Evolutionary conservation across 2,113 vertebrate genomes (phyloP).

Genomic region (Zosterops hypoxanthus): DNA sequence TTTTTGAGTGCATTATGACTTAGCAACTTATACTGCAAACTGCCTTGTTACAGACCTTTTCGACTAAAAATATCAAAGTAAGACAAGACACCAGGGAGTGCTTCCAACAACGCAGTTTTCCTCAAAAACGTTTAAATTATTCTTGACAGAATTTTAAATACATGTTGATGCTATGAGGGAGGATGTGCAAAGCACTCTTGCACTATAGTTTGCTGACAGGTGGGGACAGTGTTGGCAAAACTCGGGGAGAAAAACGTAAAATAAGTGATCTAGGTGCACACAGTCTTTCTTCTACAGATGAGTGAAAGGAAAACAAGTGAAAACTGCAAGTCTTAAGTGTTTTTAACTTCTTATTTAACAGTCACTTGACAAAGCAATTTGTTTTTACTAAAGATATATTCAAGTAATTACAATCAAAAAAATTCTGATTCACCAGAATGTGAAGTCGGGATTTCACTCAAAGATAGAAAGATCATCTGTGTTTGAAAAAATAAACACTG

Average conservation of each 20-base stretch:
- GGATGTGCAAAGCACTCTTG: not conserved
- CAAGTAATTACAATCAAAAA: not conserved
- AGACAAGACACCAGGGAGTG: not conserved
- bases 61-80: not conserved
- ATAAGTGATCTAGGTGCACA: not conserved
- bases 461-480: not conserved
- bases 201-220: not conserved
- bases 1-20: not conserved
- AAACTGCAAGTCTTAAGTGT: not conserved
- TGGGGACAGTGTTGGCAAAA: not conserved
- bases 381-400: not conserved
- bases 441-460: not conserved
- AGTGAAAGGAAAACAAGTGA: not conserved
- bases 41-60: not conserved
- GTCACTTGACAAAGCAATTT: not conserved
- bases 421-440: not conserved
- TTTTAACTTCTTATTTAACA: not conserved
- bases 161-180: not conserved
- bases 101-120: not conserved
- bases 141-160: not conserved
- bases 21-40: not conserved
- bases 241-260: accelerated
- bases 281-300: not conserved
- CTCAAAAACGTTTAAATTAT: not conserved
- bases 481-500: not conserved